phyloP scores from a whole-genome alignment of 2,888 invertebrate species.

The Acrocyrtus sp. region DNA sequence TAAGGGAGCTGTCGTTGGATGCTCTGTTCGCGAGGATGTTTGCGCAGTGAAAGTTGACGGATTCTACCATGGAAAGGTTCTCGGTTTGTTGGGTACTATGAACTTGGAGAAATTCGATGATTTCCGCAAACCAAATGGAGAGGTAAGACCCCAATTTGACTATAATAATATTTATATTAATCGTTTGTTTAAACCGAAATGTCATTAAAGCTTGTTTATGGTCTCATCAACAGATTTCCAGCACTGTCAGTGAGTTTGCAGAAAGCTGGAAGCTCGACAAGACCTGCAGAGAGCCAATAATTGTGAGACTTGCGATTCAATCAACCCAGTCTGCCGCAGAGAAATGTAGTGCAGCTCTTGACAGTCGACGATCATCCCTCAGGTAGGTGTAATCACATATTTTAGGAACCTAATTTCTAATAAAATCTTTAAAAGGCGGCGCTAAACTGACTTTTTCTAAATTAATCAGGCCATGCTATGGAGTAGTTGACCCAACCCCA shows the following conservation, averaged over 20 bases:
- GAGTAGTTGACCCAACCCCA: slow-evolving; percentile 68
- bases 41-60: slow-evolving; percentile 81
- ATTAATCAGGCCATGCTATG: slow-evolving; percentile 68
- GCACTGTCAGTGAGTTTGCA: slow-evolving; percentile 76
- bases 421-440: neutral
- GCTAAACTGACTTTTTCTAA: neutral
- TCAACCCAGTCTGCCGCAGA: slow-evolving; percentile 67
- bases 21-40: slow-evolving; percentile 73
- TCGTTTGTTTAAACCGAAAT: too few species aligned
- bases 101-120: slow-evolving; percentile 91
- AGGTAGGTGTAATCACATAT: slow-evolving; percentile 66
- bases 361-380: slow-evolving; percentile 71
- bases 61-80: slow-evolving; percentile 86
- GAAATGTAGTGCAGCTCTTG: slow-evolving; percentile 78
- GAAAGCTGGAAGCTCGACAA: slow-evolving; percentile 78
- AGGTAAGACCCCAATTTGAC: slow-evolving; percentile 68
- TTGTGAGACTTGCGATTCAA: slow-evolving; percentile 67
- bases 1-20: slow-evolving; percentile 75
- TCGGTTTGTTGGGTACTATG: slow-evolving; percentile 88
- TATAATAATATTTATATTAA: too few species aligned
- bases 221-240: slow-evolving; percentile 68
- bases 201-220: too few species aligned
- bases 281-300: slow-evolving; percentile 71
- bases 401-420: neutral
- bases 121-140: slow-evolving; percentile 78